A percentile compares a stretch with the other conserved stretches of the same genome.
These are phyloP conservation scores for Desoria tigrina DNA, from an alignment of 2,888 invertebrate species.

Conservation along the genomic window DNA sequence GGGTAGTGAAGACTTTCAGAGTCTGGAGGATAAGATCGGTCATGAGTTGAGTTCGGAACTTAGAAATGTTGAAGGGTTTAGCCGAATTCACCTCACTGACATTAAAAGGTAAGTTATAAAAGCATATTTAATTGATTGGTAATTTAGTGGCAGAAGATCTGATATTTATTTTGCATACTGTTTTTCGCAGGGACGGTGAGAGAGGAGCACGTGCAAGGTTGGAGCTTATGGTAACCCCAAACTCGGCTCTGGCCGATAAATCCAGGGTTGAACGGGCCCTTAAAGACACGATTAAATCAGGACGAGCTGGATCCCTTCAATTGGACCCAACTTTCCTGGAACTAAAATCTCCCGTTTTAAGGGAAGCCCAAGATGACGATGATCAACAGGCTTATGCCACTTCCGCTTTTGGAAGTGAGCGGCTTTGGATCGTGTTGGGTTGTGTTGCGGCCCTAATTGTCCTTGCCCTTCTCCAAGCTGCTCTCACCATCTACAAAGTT, in stretches of 20 bases:
- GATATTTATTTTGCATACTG: neutral
- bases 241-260: constrained; percentile 60
- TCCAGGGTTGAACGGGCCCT: constrained; percentile 63
- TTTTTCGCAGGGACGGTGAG: constrained; percentile 64
- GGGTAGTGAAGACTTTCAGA: constrained; percentile 72
- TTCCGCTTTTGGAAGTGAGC: constrained; percentile 37
- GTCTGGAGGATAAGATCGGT: constrained; percentile 68
- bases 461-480: constrained; percentile 78
- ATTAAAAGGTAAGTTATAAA: constrained; percentile 62
- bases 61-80: constrained; percentile 70
- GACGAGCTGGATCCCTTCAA: constrained; percentile 74
- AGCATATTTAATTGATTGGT: neutral
- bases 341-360: constrained; percentile 45
- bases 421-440: constrained; percentile 78
- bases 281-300: constrained; percentile 69
- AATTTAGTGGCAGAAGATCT: neutral
- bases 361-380: constrained; percentile 39
- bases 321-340: constrained; percentile 80
- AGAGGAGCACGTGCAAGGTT: constrained; percentile 75
- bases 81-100: constrained; percentile 68
- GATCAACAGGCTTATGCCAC: constrained; percentile 25
- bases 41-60: constrained; percentile 67
- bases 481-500: constrained; percentile 75
- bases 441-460: constrained; percentile 77
- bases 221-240: constrained; percentile 71